Evolutionary conservation across 2,888 invertebrate genomes (phyloP), one percentile per base, ranked within the genome.

Genomic region (Chaitophorus viminalis): DNA sequence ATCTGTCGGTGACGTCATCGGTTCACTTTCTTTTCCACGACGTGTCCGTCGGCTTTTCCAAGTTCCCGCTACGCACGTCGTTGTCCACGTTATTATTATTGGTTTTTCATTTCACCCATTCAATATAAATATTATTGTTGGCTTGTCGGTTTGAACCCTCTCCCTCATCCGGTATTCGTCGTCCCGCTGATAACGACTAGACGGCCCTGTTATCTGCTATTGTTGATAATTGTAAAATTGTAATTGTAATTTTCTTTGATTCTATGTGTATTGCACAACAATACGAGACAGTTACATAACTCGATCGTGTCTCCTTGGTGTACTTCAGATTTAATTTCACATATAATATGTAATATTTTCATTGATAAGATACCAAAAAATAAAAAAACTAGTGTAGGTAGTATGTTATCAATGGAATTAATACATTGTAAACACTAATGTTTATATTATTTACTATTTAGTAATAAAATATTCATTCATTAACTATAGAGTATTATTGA

Each of bases 1-100:
- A 1, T 17, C 78, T 21, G 33, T 5, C 14, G 6, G 11, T 79
- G 46, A 74, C 52, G 81, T 87, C 81, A 81, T 31, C 74, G 25
- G 17, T 86, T 60, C 36, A 54, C 33, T 87, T 87, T 87, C 60
- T 74, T 75, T 81, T 87, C 79, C 86, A 87, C 79, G 79, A 17
- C 18, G 5, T 18, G 18, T 25, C n/a, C 65, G 31, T 74, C 60
- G 25, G 6, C 60, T 86, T 60, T 78, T 74, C 86, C 72, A 86
- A 74, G 77, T 60, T 79, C 70, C 11, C 25, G 14, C 9, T 8
- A 65, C 36, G 14, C 46, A 75, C 11, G 60, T 60, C 60, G 60
- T 52, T 14, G 52, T 21, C 60, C 14, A 25, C 60, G 6, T 60
- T 25, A 6, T 60, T 25, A 21, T 18, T 54, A 1, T 60, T 60